Conservation (phyloP, 2,797 vertebrate species). For the Pseudochaenichthys georgianus region DNA sequence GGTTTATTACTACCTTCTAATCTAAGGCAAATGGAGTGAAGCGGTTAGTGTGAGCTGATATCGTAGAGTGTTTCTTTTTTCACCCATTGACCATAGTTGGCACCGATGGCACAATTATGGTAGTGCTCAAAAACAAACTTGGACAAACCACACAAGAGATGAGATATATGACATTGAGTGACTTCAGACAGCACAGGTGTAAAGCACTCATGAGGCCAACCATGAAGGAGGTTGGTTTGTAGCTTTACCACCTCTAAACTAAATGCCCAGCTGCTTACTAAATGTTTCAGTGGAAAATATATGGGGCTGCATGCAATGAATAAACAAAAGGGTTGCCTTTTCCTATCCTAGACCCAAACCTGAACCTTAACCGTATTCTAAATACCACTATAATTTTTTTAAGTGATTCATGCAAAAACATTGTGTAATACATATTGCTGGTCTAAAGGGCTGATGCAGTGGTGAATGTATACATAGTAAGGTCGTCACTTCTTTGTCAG, state of each 20-base stretch:
- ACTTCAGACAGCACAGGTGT: too few species aligned
- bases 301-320: not conserved
- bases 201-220: not conserved
- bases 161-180: too few species aligned
- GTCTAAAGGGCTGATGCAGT: not conserved
- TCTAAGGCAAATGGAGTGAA: too few species aligned
- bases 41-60: not conserved
- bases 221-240: not conserved
- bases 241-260: not conserved
- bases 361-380: too few species aligned
- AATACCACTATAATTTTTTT: too few species aligned
- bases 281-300: not conserved
- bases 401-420: not conserved
- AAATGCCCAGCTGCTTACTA: not conserved
- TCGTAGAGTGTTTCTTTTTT: not conserved
- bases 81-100: not conserved
- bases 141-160: not conserved
- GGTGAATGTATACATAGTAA: slow-evolving; percentile 2
- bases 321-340: not conserved
- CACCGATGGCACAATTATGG: not conserved
- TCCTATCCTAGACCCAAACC: not conserved
- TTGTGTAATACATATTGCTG: not conserved
- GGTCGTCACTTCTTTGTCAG: slow-evolving; percentile 5
- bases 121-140: not conserved
- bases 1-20: not conserved